A percentile compares a stretch with the other conserved stretches of the same genome.
These are phyloP conservation scores for Gnathonemus longibarbis DNA, from an alignment of 2,113 vertebrate species.

Conservation along the genomic window DNA sequence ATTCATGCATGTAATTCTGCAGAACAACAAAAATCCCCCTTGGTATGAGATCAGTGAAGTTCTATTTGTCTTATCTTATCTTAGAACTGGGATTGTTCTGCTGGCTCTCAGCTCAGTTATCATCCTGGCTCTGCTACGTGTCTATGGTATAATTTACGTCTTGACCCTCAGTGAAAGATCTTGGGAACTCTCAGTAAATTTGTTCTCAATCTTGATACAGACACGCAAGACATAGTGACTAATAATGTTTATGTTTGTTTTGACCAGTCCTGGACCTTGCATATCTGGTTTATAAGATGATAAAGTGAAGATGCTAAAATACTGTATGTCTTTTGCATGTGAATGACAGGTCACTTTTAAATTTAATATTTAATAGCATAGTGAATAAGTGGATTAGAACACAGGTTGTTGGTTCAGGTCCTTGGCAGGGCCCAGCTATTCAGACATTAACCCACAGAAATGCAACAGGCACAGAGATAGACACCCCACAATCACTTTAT, in stretches of 20 bases:
- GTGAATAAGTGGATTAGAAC: not conserved
- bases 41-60: not conserved
- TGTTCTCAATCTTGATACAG: not conserved
- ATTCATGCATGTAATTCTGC: not conserved
- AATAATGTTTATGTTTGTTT: slow-evolving; percentile 32
- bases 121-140: slow-evolving; percentile 9
- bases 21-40: not conserved
- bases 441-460: not conserved
- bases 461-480: not conserved
- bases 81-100: not conserved
- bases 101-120: slow-evolving; percentile 15
- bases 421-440: not conserved
- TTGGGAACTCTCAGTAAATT: slow-evolving; percentile 38
- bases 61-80: not conserved
- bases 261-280: not conserved
- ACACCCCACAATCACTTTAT: not conserved
- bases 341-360: not conserved
- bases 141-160: slow-evolving; percentile 27
- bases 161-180: slow-evolving; percentile 38
- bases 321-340: not conserved
- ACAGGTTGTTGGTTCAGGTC: not conserved
- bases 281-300: not conserved
- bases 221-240: slow-evolving; percentile 14
- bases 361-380: not conserved
- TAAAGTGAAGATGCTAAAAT: not conserved